Conservation (phyloP, 2,797 vertebrate species). For the Austrolebias charrua region DNA sequence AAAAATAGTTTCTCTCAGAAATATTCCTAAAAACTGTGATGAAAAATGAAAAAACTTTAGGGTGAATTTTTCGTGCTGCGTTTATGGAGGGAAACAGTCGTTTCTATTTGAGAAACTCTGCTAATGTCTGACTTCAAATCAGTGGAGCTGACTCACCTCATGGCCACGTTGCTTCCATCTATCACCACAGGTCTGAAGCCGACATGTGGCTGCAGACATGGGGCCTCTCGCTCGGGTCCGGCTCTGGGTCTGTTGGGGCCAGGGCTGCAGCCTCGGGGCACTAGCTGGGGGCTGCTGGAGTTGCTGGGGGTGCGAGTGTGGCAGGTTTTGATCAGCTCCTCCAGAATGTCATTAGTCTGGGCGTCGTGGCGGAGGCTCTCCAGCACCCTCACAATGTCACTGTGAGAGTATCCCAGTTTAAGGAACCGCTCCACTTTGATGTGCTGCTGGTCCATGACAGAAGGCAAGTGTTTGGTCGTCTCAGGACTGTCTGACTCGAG, state of each 20-base stretch:
- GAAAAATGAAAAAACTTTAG: not conserved
- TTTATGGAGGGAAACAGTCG: too few species aligned
- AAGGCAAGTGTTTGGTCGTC: not conserved
- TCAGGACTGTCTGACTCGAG: constrained; percentile 37
- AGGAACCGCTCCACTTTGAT: constrained; percentile 88
- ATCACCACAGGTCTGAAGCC: constrained; percentile 87
- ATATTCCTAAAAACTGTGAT: too few species aligned
- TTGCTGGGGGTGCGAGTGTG: constrained; percentile 50
- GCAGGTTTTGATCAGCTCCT: constrained; percentile 88
- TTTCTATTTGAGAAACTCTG: too few species aligned
- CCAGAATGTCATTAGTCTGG: constrained; percentile 89
- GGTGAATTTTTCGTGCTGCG: too few species aligned
- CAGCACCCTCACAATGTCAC: constrained; percentile 85
- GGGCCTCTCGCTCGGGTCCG: constrained; percentile 28
- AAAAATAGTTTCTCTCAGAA: too few species aligned
- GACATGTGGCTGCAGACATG: not conserved
- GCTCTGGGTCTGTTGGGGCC: constrained; percentile 15
- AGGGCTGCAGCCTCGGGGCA: constrained; percentile 79
- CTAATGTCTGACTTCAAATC: not conserved
- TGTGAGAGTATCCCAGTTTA: constrained; percentile 85
- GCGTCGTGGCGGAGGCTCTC: constrained; percentile 82
- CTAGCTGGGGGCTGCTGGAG: constrained; percentile 65
- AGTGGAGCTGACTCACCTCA: constrained; percentile 81
- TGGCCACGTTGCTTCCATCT: constrained; percentile 93
- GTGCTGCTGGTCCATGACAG: constrained; percentile 71